These are phyloP conservation scores for Dendrocopos noguchii DNA, from an alignment of 2,113 vertebrate species.

Conservation along the genomic window DNA sequence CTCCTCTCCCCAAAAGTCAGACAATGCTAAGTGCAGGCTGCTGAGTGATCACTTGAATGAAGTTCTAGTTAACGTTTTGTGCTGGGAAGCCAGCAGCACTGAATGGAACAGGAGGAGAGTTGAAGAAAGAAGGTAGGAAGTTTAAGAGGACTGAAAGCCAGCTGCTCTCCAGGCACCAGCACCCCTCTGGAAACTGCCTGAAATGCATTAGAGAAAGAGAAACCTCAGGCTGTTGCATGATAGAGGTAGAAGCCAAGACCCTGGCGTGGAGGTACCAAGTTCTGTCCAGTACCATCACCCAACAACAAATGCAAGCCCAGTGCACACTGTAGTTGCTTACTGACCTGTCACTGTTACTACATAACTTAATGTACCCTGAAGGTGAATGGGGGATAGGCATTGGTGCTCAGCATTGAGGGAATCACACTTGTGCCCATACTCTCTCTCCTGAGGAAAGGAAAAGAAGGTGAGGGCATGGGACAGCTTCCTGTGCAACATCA, in stretches of 20 bases:
- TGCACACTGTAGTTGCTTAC: slow-evolving; percentile 41
- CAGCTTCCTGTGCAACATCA: slow-evolving; percentile 56
- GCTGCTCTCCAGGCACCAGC: slow-evolving; percentile 22
- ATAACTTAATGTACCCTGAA: slow-evolving; percentile 9
- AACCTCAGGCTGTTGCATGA: slow-evolving; percentile 28
- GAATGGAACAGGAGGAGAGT: neutral
- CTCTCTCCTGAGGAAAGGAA: slow-evolving; percentile 36
- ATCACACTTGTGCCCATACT: slow-evolving; percentile 1
- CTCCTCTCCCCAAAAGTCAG: neutral
- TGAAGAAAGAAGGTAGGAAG: neutral
- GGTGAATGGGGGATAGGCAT: slow-evolving; percentile 42
- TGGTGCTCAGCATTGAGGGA: slow-evolving; percentile 48
- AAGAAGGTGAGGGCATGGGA: slow-evolving; percentile 38
- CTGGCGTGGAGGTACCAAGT: neutral
- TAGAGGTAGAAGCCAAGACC: slow-evolving; percentile 62
- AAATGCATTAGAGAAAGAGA: slow-evolving; percentile 33
- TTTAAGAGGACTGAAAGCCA: slow-evolving; percentile 26
- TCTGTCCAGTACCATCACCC: slow-evolving; percentile 7
- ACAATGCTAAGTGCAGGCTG: neutral
- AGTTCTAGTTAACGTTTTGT: neutral
- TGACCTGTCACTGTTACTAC: neutral
- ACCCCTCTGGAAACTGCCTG: slow-evolving; percentile 10
- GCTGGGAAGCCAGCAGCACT: slow-evolving; percentile 23
- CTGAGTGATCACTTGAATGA: neutral
- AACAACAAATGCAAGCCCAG: slow-evolving; percentile 22